Evolutionary conservation across 2,113 vertebrate species (phyloP), one percentile per base, ranked within the genome.

Genomic region (Xiphophorus couchianus): DNA sequence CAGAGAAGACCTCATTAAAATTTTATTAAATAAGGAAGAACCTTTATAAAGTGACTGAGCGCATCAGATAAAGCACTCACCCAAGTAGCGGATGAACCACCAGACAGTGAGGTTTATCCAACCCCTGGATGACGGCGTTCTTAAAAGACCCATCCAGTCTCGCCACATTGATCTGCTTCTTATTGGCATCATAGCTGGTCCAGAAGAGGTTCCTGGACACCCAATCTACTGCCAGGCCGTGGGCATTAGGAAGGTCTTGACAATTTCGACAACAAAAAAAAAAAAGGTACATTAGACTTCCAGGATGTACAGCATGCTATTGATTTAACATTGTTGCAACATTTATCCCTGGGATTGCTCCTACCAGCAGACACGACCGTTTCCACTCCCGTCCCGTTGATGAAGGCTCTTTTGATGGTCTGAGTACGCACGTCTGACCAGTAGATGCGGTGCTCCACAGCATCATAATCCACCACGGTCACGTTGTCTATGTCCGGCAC

Each of bases 361-460:
- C 76, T 78, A 94, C 94, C 94, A 51, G 94, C 94, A 17, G 94
- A 94, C 12, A 94, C 97, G 0, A 99, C 96, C 0, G 96, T 99
- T 91, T 99, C 98, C 81, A 99, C 97, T 0, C 97, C 97, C 0
- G 98, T 99, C 90, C 98, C 98, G 0, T 99, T 99, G 90, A 99
- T 99, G 87, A 99, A 99, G 31, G 98, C 98, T 69, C 98, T 81
- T 87, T 99, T 99, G 91, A 99, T 98, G 81, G 96, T 98, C 91
- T 99, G 98, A 0, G 97, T 99, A 61, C 98, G 96, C 48, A 99
- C 97, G 0, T 99, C 98, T 0, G 98, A 99, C 98, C 98, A 99
- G 92, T 99, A 99, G 78, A 99, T 97, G 1, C 98, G 96, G 82
- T 97, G 96, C 93, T 99, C 97, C 1, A 95, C 54, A 0, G 97